A percentile compares a stretch with the other conserved stretches of the same genome.
Conservation (phyloP, 2,113 vertebrate species). For the Platichthys stellatus region DNA sequence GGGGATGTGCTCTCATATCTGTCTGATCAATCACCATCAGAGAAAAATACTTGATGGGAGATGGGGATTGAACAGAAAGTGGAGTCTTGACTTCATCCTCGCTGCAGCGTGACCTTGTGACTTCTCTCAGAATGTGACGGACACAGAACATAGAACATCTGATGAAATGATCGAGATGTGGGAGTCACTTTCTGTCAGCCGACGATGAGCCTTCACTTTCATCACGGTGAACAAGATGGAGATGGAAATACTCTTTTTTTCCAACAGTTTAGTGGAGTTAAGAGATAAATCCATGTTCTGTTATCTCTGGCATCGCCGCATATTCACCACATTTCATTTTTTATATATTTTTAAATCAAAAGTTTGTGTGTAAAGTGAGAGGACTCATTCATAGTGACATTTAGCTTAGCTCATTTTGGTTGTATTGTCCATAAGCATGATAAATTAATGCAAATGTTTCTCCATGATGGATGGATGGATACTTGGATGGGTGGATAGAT, state of each 20-base stretch:
- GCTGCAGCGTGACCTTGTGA: slow-evolving; percentile 54
- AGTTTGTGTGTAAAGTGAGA: no score
- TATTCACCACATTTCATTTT: no score
- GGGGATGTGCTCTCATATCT: slow-evolving; percentile 2
- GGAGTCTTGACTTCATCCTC: slow-evolving; percentile 52
- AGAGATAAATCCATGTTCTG: neutral
- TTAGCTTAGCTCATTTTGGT: no score
- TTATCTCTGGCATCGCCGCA: no score
- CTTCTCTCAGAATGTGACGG: slow-evolving; percentile 25
- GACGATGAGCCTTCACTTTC: slow-evolving; percentile 16
- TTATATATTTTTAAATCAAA: no score
- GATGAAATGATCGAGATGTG: slow-evolving; percentile 44
- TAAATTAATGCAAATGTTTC: no score
- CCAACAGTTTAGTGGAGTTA: neutral
- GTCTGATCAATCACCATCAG: slow-evolving; percentile 23
- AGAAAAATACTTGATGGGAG: slow-evolving; percentile 28
- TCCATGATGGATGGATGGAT: no score
- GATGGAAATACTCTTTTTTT: slow-evolving; percentile 9
- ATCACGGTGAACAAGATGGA: neutral
- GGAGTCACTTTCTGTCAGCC: neutral
- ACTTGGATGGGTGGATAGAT: no score
- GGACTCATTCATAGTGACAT: no score
- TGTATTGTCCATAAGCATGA: no score
- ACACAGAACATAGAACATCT: slow-evolving; percentile 34
- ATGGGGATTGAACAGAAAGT: slow-evolving; percentile 55